Conservation (phyloP, 2,113 vertebrate genomes). For the Onychostoma macrolepis region DNA sequence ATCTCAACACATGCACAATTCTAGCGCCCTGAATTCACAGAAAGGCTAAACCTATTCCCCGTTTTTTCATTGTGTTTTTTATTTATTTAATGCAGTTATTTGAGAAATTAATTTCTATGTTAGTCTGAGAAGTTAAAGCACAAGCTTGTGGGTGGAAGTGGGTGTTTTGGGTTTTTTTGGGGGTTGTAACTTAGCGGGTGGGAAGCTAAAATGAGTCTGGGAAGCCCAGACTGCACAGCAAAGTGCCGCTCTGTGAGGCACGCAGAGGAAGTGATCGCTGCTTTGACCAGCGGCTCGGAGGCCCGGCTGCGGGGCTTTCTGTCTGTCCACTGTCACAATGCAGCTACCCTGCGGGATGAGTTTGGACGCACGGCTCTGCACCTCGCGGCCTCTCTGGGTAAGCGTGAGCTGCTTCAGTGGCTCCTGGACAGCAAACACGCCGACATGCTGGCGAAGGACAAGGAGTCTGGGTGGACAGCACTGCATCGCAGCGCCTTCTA, state of each 20-base stretch:
- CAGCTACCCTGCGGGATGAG: conserved; percentile 83
- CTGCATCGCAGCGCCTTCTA: conserved; percentile 95
- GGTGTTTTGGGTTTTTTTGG: not conserved
- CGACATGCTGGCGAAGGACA: conserved; percentile 87
- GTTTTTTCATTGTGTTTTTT: not conserved
- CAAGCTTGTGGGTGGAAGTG: not conserved
- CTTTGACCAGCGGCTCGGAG: conserved; percentile 87
- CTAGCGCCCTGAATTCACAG: conserved; percentile 71
- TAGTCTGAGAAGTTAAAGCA: not conserved
- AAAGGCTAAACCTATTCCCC: not conserved
- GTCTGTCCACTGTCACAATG: conserved; percentile 88
- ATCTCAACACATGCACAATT: conserved; percentile 82
- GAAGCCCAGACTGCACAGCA: conserved; percentile 84
- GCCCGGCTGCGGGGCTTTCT: conserved; percentile 87
- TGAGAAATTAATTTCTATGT: not conserved
- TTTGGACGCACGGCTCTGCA: conserved; percentile 91
- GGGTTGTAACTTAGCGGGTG: not conserved
- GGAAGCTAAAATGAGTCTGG: conserved; percentile 80
- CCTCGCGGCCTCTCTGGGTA: conserved; percentile 89
- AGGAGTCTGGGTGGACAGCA: conserved; percentile 95
- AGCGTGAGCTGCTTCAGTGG: conserved; percentile 89
- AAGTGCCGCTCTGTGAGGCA: conserved; percentile 92
- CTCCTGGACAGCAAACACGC: conserved; percentile 85
- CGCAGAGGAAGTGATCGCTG: conserved; percentile 87
- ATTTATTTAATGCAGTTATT: not conserved